Base-by-base conservation (phyloP, 1,140 invertebrate species). In the Onthophagus taurus region DNA sequence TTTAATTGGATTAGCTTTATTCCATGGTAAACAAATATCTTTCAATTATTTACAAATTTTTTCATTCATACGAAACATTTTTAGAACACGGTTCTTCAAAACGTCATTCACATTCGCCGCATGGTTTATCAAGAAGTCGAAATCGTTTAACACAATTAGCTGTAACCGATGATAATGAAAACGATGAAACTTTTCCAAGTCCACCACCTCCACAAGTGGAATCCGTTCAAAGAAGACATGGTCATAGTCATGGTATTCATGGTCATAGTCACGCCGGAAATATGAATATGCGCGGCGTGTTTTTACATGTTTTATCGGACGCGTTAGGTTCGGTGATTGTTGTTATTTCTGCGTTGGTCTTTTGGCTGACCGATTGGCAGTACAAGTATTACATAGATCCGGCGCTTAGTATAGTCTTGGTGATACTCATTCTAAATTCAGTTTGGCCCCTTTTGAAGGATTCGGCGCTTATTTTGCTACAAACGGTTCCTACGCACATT, bases 221-320 rank as follows among this genome's bases (percentile, higher is more conserved):
- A 45, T 47, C 53, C 29, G 42, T 23, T 11, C 19, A 16, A 16
- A 38, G 48, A 13, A 49, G 42, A 21, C 48, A 31, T 9, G 49
- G 65, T 42, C 54, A 62, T 30, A 53, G 57, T 3, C 64, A 61
- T 39, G 60, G 57, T 21, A n/a, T n/a, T n/a, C n/a, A n/a, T n/a
- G 76, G 80, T 49, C 65, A 68, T 2, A 76, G 81, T 50, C 63
- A 68, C 37, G 71, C 75, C 45, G 78, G 78, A 17, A 85, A 95
- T 58, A 85, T 99, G 81, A 99, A 99, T 61, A 97, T 97, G 88
- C 75, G 85, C 35, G 94, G 92, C 12, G 96, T 97, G 1, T 99
- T 98, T 63, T 72, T 99, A 31, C 97, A 99, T 67, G 85, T 99
- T 4, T 62, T 99, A 4, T 95, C 93, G 17, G 96, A 99, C 72